phyloP scores from a whole-genome alignment of 1,140 invertebrate species.

The Octopus bimaculoides region DNA sequence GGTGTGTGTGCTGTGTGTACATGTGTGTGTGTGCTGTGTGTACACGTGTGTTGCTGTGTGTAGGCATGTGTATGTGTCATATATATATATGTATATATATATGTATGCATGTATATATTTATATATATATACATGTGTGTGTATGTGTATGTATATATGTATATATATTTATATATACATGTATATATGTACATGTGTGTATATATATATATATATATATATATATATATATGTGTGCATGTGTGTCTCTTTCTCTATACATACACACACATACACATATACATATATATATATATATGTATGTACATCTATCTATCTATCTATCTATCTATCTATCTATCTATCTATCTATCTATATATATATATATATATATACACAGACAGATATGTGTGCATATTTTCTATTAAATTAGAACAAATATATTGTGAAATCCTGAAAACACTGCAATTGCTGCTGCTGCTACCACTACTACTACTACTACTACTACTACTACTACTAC shows the following conservation, averaged over 20 bases:
- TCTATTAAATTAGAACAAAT: neutral
- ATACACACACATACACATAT: too few species aligned
- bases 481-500: too few species aligned
- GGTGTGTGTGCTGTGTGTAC: neutral
- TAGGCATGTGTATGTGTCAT: neutral
- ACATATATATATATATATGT: too few species aligned
- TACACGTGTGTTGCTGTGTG: neutral
- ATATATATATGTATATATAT: neutral
- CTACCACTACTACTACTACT: too few species aligned
- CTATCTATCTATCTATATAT: neutral
- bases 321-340: too few species aligned
- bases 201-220: neutral
- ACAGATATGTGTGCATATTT: constrained; percentile 1
- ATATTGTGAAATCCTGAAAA: too few species aligned
- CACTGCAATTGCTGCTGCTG: too few species aligned
- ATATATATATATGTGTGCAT: neutral
- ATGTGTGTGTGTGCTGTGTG: neutral
- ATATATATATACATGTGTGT: neutral
- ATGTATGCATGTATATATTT: neutral
- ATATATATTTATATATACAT: neutral
- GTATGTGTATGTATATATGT: neutral
- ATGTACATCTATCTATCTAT: too few species aligned
- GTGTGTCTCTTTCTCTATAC: too few species aligned
- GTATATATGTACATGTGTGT: neutral
- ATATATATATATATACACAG: neutral